Conservation (phyloP, 2,113 vertebrate genomes). For the Odocoileus hemionus region DNA sequence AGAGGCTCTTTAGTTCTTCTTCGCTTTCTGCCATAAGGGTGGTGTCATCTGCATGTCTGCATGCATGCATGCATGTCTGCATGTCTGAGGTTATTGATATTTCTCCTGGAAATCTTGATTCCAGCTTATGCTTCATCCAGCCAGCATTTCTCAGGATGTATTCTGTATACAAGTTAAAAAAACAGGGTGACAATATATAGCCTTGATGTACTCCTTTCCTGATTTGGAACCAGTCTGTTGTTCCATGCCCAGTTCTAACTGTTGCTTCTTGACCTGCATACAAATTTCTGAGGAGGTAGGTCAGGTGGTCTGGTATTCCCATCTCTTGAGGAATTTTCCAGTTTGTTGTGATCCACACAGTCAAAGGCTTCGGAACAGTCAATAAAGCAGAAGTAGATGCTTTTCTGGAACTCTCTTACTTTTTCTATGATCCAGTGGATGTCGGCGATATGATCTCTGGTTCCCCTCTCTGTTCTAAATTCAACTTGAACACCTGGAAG, state of each 20-base stretch:
- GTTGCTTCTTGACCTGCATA: neutral
- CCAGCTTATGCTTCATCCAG: neutral
- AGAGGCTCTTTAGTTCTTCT: neutral
- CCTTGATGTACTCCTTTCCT: neutral
- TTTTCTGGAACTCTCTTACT: neutral
- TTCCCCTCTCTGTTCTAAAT: neutral
- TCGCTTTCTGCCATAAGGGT: neutral
- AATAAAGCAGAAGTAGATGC: neutral
- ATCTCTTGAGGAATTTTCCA: neutral
- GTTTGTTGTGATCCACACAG: neutral
- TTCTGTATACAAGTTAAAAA: neutral
- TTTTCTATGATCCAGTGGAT: rapidly evolving
- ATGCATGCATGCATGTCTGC: neutral
- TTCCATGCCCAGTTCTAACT: neutral
- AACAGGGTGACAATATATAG: neutral
- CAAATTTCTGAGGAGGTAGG: neutral
- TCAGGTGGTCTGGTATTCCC: neutral
- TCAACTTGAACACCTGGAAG: neutral
- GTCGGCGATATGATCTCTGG: neutral
- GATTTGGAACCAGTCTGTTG: neutral
- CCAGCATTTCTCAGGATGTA: neutral
- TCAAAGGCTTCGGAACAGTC: neutral
- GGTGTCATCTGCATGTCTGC: neutral
- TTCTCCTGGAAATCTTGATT: neutral
- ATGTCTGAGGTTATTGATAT: neutral